Evolutionary conservation across 2,113 vertebrate species (phyloP), one percentile per base, ranked within the genome.

Genomic region (Procavia capensis): DNA sequence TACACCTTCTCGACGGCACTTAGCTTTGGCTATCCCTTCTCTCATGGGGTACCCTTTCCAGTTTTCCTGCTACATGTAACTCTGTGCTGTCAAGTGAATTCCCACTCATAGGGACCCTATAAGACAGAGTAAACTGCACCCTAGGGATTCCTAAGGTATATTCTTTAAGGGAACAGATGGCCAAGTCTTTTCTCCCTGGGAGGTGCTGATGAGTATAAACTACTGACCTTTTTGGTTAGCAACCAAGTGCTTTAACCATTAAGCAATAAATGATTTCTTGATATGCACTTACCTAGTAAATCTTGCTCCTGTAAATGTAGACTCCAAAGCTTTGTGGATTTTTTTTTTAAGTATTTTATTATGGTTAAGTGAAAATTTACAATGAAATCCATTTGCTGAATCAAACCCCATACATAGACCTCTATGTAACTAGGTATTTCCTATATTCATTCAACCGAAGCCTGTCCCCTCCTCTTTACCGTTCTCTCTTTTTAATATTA

Each of bases 1-100:
- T n/a, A 2, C 8, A 7, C 54, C 4, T 1, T 50, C 31, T 45
- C 34, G n/a, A n/a, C n/a, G n/a, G n/a, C n/a, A n/a, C n/a, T n/a
- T n/a, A n/a, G n/a, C n/a, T n/a, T n/a, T n/a, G n/a, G n/a, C n/a
- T n/a, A 2, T 11, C 9, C 54, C 4, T 1, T 50, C 31, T 45
- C 34, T 16, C 29, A 64, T 25, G 14, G 14, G 4, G 1, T 24
- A 13, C 31, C 2, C 57, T 66, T 57, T 59, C 39, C 7, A 72
- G n/a, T 75, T 17, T 90, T 64, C 14, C 6, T 39, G 25, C 36
- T 45, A 39, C 13, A 29, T 54, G 70, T 39, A 10, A 72, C 39
- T 72, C n/a, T 36, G 36, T 70, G 68, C 17, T 70, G 34, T 39
- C 19, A 2, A 39, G 36, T 36, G 0, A 2, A 72, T 72, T 39